phyloP scores from a whole-genome alignment of 1,140 invertebrate genomes.

The Heliconius melpomene region DNA sequence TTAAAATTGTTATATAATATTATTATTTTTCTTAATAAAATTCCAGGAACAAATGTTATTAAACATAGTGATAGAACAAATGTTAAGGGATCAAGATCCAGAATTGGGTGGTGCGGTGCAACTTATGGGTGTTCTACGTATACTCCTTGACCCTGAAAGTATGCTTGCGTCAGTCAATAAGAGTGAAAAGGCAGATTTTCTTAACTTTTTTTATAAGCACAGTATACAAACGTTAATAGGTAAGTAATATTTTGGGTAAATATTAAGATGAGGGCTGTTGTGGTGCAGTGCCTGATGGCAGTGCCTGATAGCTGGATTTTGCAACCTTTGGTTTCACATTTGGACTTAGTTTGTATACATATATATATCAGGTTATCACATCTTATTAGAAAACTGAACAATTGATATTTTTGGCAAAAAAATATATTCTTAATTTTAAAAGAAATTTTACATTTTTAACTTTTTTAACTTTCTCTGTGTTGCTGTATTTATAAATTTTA shows the following conservation, averaged over 20 bases:
- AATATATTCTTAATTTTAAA: no score
- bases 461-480: no score
- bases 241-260: slow-evolving; percentile 69
- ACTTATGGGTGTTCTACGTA: slow-evolving; percentile 94
- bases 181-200: slow-evolving; percentile 98
- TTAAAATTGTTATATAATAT: neutral
- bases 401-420: no score
- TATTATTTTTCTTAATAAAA: neutral
- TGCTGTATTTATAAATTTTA: no score
- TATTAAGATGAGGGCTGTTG: neutral
- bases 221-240: slow-evolving; percentile 97
- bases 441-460: no score
- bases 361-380: no score
- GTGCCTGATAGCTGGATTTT: no score
- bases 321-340: no score
- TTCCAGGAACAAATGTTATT: slow-evolving; percentile 95
- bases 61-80: slow-evolving; percentile 99
- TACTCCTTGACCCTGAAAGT: slow-evolving; percentile 98
- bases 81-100: slow-evolving; percentile 91
- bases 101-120: slow-evolving; percentile 98
- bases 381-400: no score
- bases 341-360: no score
- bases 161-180: slow-evolving; percentile 97
- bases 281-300: no score
- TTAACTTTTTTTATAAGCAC: slow-evolving; percentile 99